Conservation (phyloP, 2,888 invertebrate genomes). For the Aphrophora alni region DNA sequence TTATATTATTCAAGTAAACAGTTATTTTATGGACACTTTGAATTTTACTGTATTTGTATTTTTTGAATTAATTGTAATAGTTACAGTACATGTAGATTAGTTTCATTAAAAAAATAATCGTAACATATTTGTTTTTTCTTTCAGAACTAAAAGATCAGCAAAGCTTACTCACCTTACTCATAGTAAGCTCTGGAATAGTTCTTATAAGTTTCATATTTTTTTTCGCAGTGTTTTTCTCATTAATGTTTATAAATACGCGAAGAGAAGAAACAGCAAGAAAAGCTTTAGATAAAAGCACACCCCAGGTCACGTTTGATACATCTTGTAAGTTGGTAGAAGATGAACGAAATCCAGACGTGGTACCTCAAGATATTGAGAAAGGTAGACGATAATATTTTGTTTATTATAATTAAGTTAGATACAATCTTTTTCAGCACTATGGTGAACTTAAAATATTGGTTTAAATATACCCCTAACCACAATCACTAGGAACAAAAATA, state of each 20-base stretch:
- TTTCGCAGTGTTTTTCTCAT: background rate
- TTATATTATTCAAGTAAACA: too few species aligned
- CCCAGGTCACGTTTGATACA: background rate
- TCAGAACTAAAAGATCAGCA: background rate
- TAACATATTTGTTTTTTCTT: too few species aligned
- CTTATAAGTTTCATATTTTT: background rate
- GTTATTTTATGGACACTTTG: too few species aligned
- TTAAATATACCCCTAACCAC: too few species aligned
- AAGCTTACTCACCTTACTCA: background rate
- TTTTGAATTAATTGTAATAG: too few species aligned
- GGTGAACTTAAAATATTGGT: too few species aligned
- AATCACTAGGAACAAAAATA: too few species aligned
- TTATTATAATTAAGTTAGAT: too few species aligned
- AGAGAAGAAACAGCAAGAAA: background rate
- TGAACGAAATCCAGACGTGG: background rate
- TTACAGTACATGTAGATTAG: too few species aligned
- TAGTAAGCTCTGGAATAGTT: background rate
- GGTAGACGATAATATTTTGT: background rate
- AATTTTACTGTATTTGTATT: too few species aligned
- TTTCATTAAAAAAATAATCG: too few species aligned
- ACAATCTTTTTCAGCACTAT: too few species aligned
- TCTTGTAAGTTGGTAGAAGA: background rate
- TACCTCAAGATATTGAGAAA: background rate
- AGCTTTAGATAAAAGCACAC: background rate
- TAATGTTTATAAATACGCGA: background rate